A percentile compares a stretch with the other conserved stretches of the same genome.
Conservation (phyloP, 2,888 invertebrate species). For the Glaucopsyche alexis region DNA sequence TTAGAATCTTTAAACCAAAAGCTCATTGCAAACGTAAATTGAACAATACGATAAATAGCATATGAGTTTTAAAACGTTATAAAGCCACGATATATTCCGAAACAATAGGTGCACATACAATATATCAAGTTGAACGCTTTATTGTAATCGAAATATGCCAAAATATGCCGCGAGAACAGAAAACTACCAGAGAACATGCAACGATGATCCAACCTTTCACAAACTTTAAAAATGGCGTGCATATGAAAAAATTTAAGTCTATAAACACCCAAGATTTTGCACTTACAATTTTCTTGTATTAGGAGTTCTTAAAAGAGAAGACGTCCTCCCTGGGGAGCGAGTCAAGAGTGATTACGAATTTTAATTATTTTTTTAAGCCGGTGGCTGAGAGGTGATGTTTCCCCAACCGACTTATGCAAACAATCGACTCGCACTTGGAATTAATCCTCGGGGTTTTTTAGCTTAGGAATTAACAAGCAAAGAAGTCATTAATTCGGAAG, state of each 20-base stretch:
- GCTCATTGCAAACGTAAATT: background rate
- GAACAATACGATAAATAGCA: slow-evolving; percentile 12
- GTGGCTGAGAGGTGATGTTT: slow-evolving; percentile 78
- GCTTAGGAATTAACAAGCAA: slow-evolving; percentile 79
- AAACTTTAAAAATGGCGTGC: slow-evolving; percentile 66
- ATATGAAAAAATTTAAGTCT: slow-evolving; percentile 65
- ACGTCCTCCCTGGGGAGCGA: slow-evolving; percentile 66
- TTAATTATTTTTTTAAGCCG: slow-evolving; percentile 81
- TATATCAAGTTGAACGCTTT: slow-evolving; percentile 77
- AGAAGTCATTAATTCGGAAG: slow-evolving; percentile 79
- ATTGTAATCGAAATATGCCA: slow-evolving; percentile 80
- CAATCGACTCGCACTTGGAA: slow-evolving; percentile 80
- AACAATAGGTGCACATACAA: slow-evolving; percentile 67
- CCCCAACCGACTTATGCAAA: slow-evolving; percentile 78
- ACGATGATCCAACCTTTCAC: slow-evolving; percentile 71
- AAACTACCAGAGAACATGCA: slow-evolving; percentile 77
- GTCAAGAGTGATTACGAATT: slow-evolving; percentile 80
- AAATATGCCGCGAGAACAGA: slow-evolving; percentile 77
- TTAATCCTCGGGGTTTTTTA: slow-evolving; percentile 75
- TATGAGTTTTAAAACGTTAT: slow-evolving; percentile 27
- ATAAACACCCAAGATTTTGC: slow-evolving; percentile 52
- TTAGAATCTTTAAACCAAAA: background rate
- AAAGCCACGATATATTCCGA: slow-evolving; percentile 43
- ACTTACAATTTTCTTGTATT: slow-evolving; percentile 47
- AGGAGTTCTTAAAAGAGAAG: slow-evolving; percentile 55